These are phyloP conservation scores for Drosophila paranaensis DNA, from an alignment of 2,888 invertebrate species.

Conservation along the genomic window DNA sequence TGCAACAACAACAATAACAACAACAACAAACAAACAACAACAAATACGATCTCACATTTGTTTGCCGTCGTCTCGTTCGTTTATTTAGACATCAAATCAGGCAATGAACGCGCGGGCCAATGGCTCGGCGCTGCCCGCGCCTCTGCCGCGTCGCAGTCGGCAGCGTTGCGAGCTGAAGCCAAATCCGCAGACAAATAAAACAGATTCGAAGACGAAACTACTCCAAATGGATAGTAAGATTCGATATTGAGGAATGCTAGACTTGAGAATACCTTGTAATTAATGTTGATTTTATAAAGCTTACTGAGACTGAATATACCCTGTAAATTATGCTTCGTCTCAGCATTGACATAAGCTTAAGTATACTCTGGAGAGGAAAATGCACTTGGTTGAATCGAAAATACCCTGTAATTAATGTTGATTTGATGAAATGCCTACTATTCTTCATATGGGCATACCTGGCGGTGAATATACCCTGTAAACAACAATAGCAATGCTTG, in stretches of 20 bases:
- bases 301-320: background rate
- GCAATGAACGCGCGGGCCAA: slow-evolving; percentile 50
- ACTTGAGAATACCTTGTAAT: background rate
- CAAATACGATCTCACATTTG: slow-evolving; percentile 40
- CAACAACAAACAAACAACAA: slow-evolving; percentile 14
- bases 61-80: slow-evolving; percentile 28
- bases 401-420: no score
- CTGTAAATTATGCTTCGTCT: no score
- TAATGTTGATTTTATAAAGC: background rate
- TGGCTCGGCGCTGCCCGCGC: slow-evolving; percentile 7
- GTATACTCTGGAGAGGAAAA: no score
- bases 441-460: no score
- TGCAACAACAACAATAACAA: slow-evolving; percentile 20
- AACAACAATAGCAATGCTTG: no score
- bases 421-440: no score
- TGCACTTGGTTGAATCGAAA: no score
- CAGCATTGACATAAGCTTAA: no score
- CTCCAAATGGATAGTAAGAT: slow-evolving; percentile 38
- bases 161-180: slow-evolving; percentile 29
- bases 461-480: no score
- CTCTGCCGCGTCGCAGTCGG: slow-evolving; percentile 16
- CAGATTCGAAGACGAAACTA: slow-evolving; percentile 32
- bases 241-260: background rate
- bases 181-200: slow-evolving; percentile 21
- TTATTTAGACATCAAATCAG: slow-evolving; percentile 64